Conservation (phyloP, 1,140 invertebrate species). For the Oryzaephilus surinamensis region DNA sequence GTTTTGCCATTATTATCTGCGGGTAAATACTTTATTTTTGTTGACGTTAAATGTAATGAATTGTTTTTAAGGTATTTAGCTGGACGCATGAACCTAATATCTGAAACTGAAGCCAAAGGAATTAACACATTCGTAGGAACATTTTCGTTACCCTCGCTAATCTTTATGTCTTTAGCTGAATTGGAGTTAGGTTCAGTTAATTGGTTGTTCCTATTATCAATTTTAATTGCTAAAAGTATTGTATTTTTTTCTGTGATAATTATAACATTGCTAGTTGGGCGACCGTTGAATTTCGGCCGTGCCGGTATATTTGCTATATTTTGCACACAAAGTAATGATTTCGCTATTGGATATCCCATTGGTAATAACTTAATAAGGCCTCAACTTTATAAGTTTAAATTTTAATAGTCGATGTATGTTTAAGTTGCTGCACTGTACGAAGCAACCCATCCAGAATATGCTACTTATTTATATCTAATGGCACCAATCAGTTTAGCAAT, state of each 20-base stretch:
- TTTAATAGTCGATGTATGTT: slow-evolving; percentile 30
- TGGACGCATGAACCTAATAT: slow-evolving; percentile 73
- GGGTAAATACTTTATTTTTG: no score
- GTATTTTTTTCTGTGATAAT: slow-evolving; percentile 76
- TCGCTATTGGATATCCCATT: slow-evolving; percentile 93
- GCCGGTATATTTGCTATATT: slow-evolving; percentile 91
- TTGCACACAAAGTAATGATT: slow-evolving; percentile 95
- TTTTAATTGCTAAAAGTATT: slow-evolving; percentile 74
- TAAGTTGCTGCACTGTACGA: slow-evolving; percentile 64
- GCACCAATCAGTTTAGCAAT: slow-evolving; percentile 89
- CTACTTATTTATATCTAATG: slow-evolving; percentile 84
- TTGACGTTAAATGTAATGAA: slow-evolving; percentile 11
- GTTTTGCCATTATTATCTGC: slow-evolving; percentile 82
- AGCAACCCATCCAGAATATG: slow-evolving; percentile 77
- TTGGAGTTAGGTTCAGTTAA: slow-evolving; percentile 76
- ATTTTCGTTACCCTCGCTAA: slow-evolving; percentile 83
- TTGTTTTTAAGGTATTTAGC: slow-evolving; percentile 78
- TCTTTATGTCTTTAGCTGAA: slow-evolving; percentile 82
- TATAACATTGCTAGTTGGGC: slow-evolving; percentile 66
- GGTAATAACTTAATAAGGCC: slow-evolving; percentile 44
- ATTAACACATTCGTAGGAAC: slow-evolving; percentile 88
- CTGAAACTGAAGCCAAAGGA: slow-evolving; percentile 78
- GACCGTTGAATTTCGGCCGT: slow-evolving; percentile 68
- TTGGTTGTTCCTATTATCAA: slow-evolving; percentile 79
- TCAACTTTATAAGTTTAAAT: not conserved